Base-by-base conservation (phyloP, 2,888 invertebrate genomes). In the Drosophila cognata region DNA sequence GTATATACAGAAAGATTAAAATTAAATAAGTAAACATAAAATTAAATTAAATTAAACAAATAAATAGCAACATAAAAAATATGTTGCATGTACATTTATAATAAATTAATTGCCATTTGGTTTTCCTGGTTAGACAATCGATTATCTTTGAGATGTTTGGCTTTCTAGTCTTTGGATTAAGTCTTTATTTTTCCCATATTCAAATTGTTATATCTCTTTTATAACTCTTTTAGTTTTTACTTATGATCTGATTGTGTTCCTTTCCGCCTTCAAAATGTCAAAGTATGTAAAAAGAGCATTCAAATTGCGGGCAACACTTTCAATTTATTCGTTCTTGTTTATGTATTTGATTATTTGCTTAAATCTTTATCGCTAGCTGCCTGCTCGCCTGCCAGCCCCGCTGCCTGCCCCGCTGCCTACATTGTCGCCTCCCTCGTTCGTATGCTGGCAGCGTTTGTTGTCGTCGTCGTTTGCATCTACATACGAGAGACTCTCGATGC, bases 351-450 rank as follows among this genome's bases (percentile, higher is more conserved):
- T 91, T 82, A 84, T 91, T 91, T 89, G 91, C 88, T 88, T 77
- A 90, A 91, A 88, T 88, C 90, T 90, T 91, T 91, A 91, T 90
- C 91, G 88, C 84, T 90, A 74, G 79, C 55, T 56, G 38, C 38
- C 67, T 88, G 80, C 25, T 0, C 18, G 7, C 18, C 38, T 38
- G 38, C 67, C 65, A 55, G 69, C 57, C 1, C 10, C 16, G 51
- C 67, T 85, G 79, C 70, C 60, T 56, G 69, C 50, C 55, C 56
- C 3, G 43, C 21, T 63, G 64, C 64, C 64, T 57, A 62, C 55
- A 65, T 60, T 61, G 63, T 57, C 56, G 63, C 62, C 71, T 77
- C 66, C 73, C 79, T 76, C 76, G 73, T 79, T 79, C 77, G 83
- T 87, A 87, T 87, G 85, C 87, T 85, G 82, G 80, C 82, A 80